phyloP scores from a whole-genome alignment of 2,888 invertebrate species.

The Lycaena phlaeas region DNA sequence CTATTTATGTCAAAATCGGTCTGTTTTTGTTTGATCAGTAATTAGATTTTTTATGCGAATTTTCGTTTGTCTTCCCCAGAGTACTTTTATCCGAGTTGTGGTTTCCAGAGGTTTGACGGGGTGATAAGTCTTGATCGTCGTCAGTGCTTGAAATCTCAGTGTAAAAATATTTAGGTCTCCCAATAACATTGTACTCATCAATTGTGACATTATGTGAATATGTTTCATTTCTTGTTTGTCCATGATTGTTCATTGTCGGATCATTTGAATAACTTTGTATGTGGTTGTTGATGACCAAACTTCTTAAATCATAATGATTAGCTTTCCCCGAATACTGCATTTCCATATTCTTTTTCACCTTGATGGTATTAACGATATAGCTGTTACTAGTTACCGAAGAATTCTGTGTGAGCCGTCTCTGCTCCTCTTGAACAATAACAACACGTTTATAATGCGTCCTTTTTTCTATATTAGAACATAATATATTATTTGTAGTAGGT shows the following conservation, averaged over 20 bases:
- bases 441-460: conserved; percentile 41
- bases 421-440: too few relatives aligned
- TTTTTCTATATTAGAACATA: conserved; percentile 16
- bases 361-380: conserved; percentile 26
- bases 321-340: conserved; percentile 23
- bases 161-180: conserved; percentile 35
- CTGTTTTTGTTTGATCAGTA: neutral
- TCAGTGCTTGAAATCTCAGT: conserved; percentile 25
- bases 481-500: conserved; percentile 28
- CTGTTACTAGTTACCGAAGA: conserved; percentile 20
- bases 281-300: conserved; percentile 37
- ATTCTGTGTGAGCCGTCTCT: too few relatives aligned
- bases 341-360: conserved; percentile 20
- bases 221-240: conserved; percentile 23
- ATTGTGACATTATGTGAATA: conserved; percentile 28
- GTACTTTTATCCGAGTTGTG: conserved; percentile 19
- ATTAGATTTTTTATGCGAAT: conserved; percentile 14
- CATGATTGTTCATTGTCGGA: conserved; percentile 26
- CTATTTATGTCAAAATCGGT: neutral
- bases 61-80: conserved; percentile 21
- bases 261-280: conserved; percentile 27
- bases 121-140: conserved; percentile 18
- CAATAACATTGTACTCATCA: conserved; percentile 28
- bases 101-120: conserved; percentile 17
- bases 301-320: conserved; percentile 43